Evolutionary conservation across 1,140 invertebrate genomes (phyloP).

Genomic region (Campoletis sonorensis): DNA sequence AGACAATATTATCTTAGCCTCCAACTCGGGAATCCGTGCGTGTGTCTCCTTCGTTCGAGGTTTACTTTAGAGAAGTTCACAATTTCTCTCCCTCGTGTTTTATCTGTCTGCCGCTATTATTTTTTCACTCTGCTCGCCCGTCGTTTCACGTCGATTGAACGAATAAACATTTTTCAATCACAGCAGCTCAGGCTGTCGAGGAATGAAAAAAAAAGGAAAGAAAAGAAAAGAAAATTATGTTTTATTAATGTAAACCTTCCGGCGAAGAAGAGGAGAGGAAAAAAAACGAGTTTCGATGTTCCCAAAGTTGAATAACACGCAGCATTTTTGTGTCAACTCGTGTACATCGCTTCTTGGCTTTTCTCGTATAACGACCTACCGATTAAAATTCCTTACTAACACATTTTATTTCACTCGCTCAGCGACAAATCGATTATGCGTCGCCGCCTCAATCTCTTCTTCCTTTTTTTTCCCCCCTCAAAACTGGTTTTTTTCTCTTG

Average conservation of each 20-base stretch:
- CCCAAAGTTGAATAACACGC: neutral
- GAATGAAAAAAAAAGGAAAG: neutral
- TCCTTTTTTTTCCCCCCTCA: neutral
- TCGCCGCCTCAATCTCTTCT: constrained; percentile 16
- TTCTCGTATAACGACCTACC: constrained; percentile 11
- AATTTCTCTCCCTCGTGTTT: neutral
- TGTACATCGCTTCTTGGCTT: neutral
- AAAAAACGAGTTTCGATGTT: neutral
- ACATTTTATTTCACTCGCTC: constrained; percentile 44
- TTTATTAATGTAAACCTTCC: neutral
- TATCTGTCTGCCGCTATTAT: constrained; percentile 2
- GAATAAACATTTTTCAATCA: constrained; percentile 33
- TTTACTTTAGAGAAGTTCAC: constrained; percentile 17
- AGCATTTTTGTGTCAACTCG: neutral
- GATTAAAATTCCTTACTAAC: constrained; percentile 35
- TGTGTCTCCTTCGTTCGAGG: constrained; percentile 4
- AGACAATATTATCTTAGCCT: constrained; percentile 71
- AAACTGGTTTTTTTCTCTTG: constrained; percentile 24
- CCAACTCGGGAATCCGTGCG: constrained; percentile 49
- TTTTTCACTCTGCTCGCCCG: neutral
- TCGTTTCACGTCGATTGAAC: constrained; percentile 12
- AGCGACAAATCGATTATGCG: constrained; percentile 51
- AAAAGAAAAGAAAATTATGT: neutral
- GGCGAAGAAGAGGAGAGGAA: neutral
- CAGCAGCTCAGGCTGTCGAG: neutral